Evolutionary conservation across 2,888 invertebrate genomes (phyloP).

Genomic region (Brachypterus glaber): DNA sequence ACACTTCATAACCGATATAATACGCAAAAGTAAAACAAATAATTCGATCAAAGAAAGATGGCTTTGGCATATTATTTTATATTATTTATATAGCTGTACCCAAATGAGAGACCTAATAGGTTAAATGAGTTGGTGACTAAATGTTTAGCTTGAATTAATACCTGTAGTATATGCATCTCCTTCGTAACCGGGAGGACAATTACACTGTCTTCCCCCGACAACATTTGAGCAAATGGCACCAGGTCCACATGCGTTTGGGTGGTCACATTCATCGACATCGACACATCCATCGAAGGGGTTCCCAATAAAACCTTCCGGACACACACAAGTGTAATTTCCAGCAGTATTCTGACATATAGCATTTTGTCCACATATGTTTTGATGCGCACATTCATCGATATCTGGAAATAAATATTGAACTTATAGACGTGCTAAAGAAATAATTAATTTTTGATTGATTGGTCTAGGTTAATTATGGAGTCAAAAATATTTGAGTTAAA

Average conservation of each 20-base stretch:
- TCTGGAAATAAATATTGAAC: no score
- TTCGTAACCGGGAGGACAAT: constrained; percentile 68
- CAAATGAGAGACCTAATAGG: no score
- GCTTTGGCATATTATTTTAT: no score
- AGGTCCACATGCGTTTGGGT: constrained; percentile 62
- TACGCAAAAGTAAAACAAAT: background rate
- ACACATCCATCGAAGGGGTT: constrained; percentile 71
- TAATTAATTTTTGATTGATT: no score
- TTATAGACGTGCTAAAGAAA: no score
- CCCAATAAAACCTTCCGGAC: constrained; percentile 74
- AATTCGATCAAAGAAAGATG: background rate
- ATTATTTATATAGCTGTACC: no score
- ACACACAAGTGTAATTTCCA: constrained; percentile 81
- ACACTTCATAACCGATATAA: background rate
- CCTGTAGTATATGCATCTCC: constrained; percentile 63
- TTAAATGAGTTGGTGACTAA: no score
- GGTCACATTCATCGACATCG: constrained; percentile 76
- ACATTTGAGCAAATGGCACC: constrained; percentile 73
- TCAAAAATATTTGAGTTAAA: no score
- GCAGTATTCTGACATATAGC: constrained; percentile 73
- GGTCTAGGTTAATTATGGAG: no score
- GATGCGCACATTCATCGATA: constrained; percentile 78
- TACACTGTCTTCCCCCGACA: constrained; percentile 72
- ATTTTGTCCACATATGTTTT: constrained; percentile 72
- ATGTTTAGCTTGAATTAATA: no score